phyloP scores from a whole-genome alignment of 37 sponge, comb jelly and placozoan species.

The Hormiphora californensis region DNA sequence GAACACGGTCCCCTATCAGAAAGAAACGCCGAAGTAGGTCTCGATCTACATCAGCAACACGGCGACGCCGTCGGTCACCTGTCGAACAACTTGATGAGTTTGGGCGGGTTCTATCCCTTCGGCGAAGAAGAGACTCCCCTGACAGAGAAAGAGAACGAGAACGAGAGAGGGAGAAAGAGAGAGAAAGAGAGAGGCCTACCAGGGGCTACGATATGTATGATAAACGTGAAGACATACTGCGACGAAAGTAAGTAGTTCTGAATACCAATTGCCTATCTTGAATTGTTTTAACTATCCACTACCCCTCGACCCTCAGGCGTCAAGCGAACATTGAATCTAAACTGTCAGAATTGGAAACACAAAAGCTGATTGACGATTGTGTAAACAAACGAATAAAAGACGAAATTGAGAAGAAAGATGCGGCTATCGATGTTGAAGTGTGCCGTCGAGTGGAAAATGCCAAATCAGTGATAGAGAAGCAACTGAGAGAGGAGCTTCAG shows the following conservation, averaged over 20 bases:
- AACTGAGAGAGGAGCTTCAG: conserved; percentile 42
- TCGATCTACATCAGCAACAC: conserved; percentile 1
- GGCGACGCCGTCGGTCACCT: conserved; percentile 36
- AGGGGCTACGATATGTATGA: conserved; percentile 30
- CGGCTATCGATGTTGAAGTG: conserved; percentile 23
- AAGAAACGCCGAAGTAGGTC: conserved; percentile 42
- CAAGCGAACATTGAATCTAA: conserved; percentile 54
- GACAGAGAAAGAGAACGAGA: conserved; percentile 11
- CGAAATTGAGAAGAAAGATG: conserved; percentile 46
- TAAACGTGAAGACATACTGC: conserved; percentile 34
- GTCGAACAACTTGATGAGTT: conserved; percentile 47
- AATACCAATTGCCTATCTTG: neutral
- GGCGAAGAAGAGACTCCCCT: neutral
- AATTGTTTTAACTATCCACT: neutral
- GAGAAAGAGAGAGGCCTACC: conserved; percentile 6
- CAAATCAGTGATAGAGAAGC: neutral
- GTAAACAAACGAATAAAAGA: conserved; percentile 45
- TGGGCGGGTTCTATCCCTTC: conserved; percentile 37
- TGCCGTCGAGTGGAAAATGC: conserved; percentile 37
- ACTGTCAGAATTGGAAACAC: conserved; percentile 30
- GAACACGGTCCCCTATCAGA: too few relatives aligned
- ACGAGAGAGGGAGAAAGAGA: conserved; percentile 13
- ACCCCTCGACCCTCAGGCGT: too few relatives aligned
- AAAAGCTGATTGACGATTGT: conserved; percentile 39
- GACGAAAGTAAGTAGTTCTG: conserved; percentile 34